Percentiles rank a stretch among this genome's conserved stretches.
phyloP scores from a whole-genome alignment of 2,888 invertebrate species.

The Cybosia mesomella region DNA sequence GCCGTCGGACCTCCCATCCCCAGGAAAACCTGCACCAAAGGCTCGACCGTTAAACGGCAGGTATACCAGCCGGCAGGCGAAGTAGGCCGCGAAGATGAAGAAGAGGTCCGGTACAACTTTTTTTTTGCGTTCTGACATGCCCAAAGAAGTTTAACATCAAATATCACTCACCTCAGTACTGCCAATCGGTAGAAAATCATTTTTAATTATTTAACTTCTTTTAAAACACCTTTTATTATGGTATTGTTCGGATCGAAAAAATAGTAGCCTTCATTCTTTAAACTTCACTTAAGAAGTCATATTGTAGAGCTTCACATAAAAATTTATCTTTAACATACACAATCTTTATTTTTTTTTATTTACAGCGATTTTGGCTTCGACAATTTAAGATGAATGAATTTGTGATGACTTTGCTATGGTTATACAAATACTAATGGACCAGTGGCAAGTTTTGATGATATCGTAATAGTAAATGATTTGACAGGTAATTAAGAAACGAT shows the following conservation, averaged over 20 bases:
- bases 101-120: too few relatives aligned
- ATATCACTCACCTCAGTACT: conserved; percentile 34
- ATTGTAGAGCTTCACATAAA: background rate
- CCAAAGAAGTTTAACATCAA: background rate
- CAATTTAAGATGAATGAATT: background rate
- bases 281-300: background rate
- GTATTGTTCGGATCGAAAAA: background rate
- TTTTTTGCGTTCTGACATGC: background rate
- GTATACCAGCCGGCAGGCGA: too few relatives aligned
- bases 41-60: too few relatives aligned
- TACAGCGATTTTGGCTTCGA: background rate
- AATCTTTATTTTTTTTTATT: too few relatives aligned
- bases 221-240: background rate
- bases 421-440: background rate
- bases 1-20: too few relatives aligned
- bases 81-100: too few relatives aligned
- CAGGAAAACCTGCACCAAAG: too few relatives aligned
- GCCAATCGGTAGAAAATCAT: conserved; percentile 46
- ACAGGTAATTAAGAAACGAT: conserved; percentile 36
- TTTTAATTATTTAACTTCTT: background rate
- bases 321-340: too few relatives aligned
- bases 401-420: background rate
- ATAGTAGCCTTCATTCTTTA: background rate
- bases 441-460: conserved; percentile 6
- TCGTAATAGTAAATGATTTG: conserved; percentile 23